These are phyloP conservation scores for Orius laevigatus DNA, from an alignment of 1,140 invertebrate genomes.

Conservation along the genomic window DNA sequence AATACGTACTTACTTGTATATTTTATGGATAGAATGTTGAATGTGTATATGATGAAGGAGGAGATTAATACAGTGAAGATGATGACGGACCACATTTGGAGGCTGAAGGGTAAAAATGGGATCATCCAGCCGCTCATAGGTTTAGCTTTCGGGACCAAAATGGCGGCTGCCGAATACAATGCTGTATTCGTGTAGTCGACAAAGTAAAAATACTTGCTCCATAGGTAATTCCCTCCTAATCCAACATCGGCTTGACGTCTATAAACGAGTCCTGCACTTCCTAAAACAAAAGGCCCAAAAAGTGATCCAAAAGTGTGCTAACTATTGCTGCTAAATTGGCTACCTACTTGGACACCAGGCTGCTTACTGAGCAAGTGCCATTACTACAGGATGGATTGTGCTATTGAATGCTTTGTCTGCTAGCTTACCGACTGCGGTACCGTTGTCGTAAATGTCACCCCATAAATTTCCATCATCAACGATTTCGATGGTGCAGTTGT, in stretches of 20 bases:
- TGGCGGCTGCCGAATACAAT: constrained; percentile 27
- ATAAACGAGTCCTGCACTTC: constrained; percentile 22
- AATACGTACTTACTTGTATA: constrained; percentile 9
- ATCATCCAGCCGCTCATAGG: constrained; percentile 11
- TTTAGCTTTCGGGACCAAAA: constrained; percentile 34
- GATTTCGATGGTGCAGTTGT: constrained; percentile 31
- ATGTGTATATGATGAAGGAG: constrained; percentile 4
- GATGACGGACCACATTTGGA: constrained; percentile 13
- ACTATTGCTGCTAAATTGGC: no score
- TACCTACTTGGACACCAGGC: no score
- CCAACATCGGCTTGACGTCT: constrained; percentile 37
- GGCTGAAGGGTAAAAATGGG: constrained; percentile 16
- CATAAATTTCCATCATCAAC: constrained; percentile 33
- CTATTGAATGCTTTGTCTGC: no score
- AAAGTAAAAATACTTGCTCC: constrained; percentile 34
- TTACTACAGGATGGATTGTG: no score
- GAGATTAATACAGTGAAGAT: constrained; percentile 8
- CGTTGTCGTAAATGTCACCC: constrained; percentile 39
- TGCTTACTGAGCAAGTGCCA: no score
- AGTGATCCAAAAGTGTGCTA: no score
- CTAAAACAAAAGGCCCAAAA: no score
- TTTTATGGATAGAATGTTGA: constrained; percentile 13
- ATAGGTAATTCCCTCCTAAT: constrained; percentile 38
- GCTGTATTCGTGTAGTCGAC: constrained; percentile 31
- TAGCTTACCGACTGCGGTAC: constrained; percentile 32